Percentiles rank a stretch among this genome's conserved stretches.
These are phyloP conservation scores for Lontra canadensis DNA, from an alignment of 2,113 vertebrate genomes.

Conservation along the genomic window DNA sequence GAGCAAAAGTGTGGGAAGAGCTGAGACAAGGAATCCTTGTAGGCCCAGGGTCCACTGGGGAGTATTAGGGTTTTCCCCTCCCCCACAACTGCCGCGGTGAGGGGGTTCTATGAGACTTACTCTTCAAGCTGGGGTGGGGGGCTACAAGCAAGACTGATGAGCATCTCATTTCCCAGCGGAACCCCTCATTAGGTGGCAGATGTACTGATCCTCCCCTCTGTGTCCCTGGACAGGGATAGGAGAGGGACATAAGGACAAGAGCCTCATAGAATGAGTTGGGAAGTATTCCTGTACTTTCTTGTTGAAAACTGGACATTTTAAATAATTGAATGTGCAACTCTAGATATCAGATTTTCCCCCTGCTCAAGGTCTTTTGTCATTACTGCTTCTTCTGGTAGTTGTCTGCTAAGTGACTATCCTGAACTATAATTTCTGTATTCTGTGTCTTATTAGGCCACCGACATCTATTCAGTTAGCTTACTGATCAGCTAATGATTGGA, in stretches of 20 bases:
- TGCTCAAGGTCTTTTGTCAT: background rate
- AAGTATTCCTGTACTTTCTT: background rate
- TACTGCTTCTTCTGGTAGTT: rapidly evolving
- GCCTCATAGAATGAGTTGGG: background rate
- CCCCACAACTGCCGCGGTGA: background rate
- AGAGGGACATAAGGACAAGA: too few relatives aligned
- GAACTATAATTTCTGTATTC: background rate
- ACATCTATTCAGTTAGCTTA: background rate
- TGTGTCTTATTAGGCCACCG: background rate
- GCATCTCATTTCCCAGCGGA: background rate
- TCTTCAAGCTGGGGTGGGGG: background rate
- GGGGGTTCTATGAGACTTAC: background rate
- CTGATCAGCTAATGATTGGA: background rate
- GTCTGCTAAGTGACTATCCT: background rate
- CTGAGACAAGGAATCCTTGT: background rate
- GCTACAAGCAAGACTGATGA: too few relatives aligned
- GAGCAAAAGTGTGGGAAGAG: background rate
- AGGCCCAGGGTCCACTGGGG: background rate
- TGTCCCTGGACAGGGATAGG: background rate
- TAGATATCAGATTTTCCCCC: background rate
- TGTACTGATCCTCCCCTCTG: background rate
- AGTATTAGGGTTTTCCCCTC: background rate
- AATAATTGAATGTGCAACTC: background rate
- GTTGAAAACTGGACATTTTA: background rate
- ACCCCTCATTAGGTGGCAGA: background rate